Percentiles rank a stretch among this genome's conserved stretches.
These are phyloP conservation scores for Elephantulus edwardii DNA, from an alignment of 2,113 vertebrate genomes.

Conservation along the genomic window DNA sequence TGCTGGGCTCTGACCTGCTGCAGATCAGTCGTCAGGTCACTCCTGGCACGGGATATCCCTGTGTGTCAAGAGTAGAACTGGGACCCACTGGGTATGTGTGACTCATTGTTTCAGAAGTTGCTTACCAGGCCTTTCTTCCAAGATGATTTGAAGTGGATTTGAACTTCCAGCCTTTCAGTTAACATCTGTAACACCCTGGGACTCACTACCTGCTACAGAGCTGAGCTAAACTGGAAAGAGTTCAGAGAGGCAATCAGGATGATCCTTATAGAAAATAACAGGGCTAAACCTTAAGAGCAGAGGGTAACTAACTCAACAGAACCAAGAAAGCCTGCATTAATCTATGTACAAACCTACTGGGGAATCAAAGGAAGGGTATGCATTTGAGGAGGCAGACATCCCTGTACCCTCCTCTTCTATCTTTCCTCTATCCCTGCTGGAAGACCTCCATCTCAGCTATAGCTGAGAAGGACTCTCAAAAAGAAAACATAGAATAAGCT, in stretches of 20 bases:
- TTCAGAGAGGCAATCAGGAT: background rate
- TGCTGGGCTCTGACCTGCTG: background rate
- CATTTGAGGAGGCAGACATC: background rate
- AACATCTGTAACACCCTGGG: too few species aligned
- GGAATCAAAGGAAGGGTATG: background rate
- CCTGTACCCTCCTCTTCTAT: accelerated
- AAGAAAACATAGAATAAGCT: background rate
- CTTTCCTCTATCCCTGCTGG: background rate
- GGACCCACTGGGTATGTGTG: background rate
- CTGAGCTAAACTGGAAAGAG: background rate
- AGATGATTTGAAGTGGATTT: background rate
- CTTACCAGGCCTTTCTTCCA: background rate
- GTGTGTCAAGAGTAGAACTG: background rate
- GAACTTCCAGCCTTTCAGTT: background rate
- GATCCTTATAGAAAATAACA: background rate
- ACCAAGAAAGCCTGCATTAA: background rate
- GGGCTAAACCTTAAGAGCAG: background rate
- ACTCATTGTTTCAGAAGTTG: background rate
- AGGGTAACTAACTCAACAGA: background rate
- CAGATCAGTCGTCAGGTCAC: background rate
- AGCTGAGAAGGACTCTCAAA: background rate
- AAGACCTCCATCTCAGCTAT: background rate
- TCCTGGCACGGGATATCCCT: background rate
- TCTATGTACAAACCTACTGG: background rate
- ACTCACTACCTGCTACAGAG: background rate